Base-by-base conservation (phyloP, 1,140 invertebrate genomes). In the Scylla paramamosain region DNA sequence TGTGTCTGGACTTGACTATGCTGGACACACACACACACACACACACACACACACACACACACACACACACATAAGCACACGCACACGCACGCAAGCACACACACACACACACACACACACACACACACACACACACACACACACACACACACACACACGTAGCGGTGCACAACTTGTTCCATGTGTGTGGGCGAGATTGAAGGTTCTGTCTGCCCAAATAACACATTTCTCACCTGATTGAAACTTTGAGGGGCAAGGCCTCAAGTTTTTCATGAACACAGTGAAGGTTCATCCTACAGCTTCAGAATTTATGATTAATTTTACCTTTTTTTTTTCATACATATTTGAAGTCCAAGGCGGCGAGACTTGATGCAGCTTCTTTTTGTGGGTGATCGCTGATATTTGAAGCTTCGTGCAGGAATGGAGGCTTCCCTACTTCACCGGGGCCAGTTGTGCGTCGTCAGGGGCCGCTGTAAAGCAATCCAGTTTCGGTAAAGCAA, bases 21-120 rank as follows among this genome's bases (percentile, higher is more conserved):
- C 20, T 82, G 7, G 20, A 82, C 2, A 82, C 77, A 82, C 2
- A 82, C 77, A 82, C 77, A 82, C 2, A 82, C 77, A 82, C 77
- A 82, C 77, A 82, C 77, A 82, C 77, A 82, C 77, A 82, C 77
- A 82, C 77, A 82, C 77, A 82, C 77, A 82, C 77, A 82, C 77
- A 82, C 77, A 82, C 77, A 82, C 77, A 82, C 77, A 82, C 77
- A 82, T 7, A 82, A 4, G 14, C 77, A 83, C 77, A 83, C 77
- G 14, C 7, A 83, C 77, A 83, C 77, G 14, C 77, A 83, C 7
- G 6, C 39, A 39, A 1, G 6, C 39, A 39, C 39, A 39, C 39
- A 39, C 39, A 39, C 39, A 39, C 39, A 39, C 39, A 39, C 39
- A 39, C 39, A 39, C 39, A 39, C 39, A 39, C n/a, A n/a, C n/a